Conservation (phyloP, 2,888 invertebrate genomes). For the Trichogramma evanescens region DNA sequence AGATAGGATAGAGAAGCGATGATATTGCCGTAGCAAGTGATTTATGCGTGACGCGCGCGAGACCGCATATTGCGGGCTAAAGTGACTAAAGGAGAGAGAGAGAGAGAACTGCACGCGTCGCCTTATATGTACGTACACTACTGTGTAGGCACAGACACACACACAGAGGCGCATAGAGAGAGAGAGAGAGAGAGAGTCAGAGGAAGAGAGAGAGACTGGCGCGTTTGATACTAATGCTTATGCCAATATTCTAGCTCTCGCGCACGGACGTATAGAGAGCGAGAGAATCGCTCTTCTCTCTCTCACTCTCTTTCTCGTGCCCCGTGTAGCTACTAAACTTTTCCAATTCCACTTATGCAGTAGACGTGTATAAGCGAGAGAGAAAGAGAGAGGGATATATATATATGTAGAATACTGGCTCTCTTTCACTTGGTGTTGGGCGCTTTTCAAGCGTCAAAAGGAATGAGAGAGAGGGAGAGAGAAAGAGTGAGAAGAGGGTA, state of each 20-base stretch:
- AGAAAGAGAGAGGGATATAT: too few species aligned
- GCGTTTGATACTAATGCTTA: constrained; percentile 33
- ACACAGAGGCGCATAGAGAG: not conserved
- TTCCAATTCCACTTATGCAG: constrained; percentile 6
- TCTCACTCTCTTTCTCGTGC: constrained; percentile 12
- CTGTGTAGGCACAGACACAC: too few species aligned
- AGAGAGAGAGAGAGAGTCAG: not conserved
- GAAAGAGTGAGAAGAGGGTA: too few species aligned
- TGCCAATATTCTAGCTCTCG: constrained; percentile 31
- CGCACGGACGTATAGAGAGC: too few species aligned
- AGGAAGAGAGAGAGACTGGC: not conserved
- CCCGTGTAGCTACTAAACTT: constrained; percentile 4
- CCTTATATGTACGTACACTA: constrained; percentile 20
- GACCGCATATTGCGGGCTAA: constrained; percentile 35
- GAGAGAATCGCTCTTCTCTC: constrained; percentile 7
- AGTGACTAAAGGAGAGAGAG: constrained; percentile 22
- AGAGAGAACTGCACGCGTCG: constrained; percentile 15
- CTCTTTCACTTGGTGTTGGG: too few species aligned
- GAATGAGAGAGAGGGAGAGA: too few species aligned
- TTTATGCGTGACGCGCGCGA: constrained; percentile 37
- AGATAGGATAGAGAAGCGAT: constrained; percentile 21
- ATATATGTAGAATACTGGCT: too few species aligned
- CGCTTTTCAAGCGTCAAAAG: too few species aligned
- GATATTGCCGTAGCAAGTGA: constrained; percentile 41
- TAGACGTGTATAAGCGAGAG: too few species aligned